Evolutionary conservation across 2,888 invertebrate genomes (phyloP).

Genomic region (Dusona sp.): DNA sequence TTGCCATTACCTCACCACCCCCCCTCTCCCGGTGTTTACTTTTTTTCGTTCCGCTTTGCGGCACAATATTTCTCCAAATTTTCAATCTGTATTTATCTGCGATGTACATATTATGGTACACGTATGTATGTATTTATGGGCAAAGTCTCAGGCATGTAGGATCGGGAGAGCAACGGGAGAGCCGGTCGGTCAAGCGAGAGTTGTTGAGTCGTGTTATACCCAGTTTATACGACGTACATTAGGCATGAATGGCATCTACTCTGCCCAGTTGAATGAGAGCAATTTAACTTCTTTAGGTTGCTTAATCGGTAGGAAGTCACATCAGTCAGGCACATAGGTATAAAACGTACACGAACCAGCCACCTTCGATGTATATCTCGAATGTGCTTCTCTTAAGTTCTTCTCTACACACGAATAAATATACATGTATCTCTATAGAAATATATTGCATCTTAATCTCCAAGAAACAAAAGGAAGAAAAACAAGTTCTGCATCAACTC

Average conservation of each 20-base stretch:
- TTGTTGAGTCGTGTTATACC: conserved; percentile 84
- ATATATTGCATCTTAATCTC: neutral
- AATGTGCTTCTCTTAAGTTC: conserved; percentile 25
- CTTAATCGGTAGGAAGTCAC: conserved; percentile 85
- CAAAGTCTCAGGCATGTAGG: conserved; percentile 36
- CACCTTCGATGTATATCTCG: conserved; percentile 71
- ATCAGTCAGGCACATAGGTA: conserved; percentile 80
- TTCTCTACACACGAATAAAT: neutral
- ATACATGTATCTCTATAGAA: neutral
- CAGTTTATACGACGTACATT: conserved; percentile 85
- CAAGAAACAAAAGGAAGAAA: neutral
- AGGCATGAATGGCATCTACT: conserved; percentile 85
- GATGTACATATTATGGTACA: neutral
- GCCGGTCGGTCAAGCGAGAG: conserved; percentile 72
- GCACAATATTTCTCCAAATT: neutral
- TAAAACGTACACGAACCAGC: conserved; percentile 76
- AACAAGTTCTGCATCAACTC: neutral
- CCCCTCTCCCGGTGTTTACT: too few species aligned
- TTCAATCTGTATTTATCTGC: neutral
- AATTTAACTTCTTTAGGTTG: conserved; percentile 85
- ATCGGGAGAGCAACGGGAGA: conserved; percentile 68
- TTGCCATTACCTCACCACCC: too few species aligned
- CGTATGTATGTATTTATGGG: neutral
- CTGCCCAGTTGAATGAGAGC: conserved; percentile 84
- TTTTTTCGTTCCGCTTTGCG: neutral